Conservation (phyloP, 2,797 vertebrate species). For the Chaetodon trifasciatus region DNA sequence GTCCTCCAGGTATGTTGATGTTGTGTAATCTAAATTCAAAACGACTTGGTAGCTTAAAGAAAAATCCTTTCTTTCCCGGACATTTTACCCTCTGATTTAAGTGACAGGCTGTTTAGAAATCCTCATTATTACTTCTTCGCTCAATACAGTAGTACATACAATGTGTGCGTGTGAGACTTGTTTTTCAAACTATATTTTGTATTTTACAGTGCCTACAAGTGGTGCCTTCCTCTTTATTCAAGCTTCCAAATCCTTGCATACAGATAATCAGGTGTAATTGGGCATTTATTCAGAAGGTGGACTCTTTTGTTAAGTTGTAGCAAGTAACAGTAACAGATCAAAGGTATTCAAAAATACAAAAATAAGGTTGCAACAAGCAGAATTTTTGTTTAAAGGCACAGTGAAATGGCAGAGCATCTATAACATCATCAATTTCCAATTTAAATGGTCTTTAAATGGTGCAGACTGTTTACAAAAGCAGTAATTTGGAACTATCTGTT, state of each 20-base stretch:
- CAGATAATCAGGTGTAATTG: background rate
- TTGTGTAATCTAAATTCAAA: constrained; percentile 12
- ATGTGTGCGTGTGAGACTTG: no score
- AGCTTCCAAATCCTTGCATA: background rate
- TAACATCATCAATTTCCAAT: background rate
- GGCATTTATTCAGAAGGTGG: background rate
- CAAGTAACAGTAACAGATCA: no score
- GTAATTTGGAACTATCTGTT: background rate
- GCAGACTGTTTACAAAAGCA: background rate
- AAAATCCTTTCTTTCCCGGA: background rate
- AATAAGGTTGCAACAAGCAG: background rate
- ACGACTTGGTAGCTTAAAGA: background rate
- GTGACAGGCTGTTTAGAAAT: background rate
- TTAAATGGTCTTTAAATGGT: no score
- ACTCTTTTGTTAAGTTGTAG: background rate
- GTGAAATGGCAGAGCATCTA: background rate
- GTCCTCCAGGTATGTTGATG: constrained; percentile 28
- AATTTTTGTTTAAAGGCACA: background rate
- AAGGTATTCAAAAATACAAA: background rate
- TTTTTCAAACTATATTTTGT: no score
- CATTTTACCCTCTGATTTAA: background rate
- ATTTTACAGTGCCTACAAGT: no score
- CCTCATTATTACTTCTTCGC: no score
- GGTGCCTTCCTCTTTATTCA: no score
- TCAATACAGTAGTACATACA: no score